Evolutionary conservation across 2,888 invertebrate genomes (phyloP), one percentile per base, ranked within the genome.

Genomic region (Neoitamus cyanurus): DNA sequence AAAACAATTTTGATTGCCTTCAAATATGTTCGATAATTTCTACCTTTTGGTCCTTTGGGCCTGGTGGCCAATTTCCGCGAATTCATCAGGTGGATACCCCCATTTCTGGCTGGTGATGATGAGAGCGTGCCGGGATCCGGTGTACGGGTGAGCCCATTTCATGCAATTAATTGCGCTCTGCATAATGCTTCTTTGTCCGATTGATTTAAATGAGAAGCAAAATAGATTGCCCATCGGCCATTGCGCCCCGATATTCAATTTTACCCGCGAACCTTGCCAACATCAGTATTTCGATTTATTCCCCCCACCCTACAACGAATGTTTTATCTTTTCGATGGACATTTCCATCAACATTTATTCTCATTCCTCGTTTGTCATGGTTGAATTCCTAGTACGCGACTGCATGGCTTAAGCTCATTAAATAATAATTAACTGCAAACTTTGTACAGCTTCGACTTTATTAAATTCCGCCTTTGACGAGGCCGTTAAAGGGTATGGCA

Each of bases 21-120:
- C 82, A 82, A 82, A 82, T 82, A 69, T 82, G 69, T 69, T 69
- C 82, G 82, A 82, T 78, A 78, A 78, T 82, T 82, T 82, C 82
- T 28, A 82, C 68, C 25, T 80, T 34, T 48, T 68, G 34, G 9
- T 30, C 80, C 15, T 75, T 20, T 48, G 6, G 36, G 58, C 25
- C 6, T 6, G 75, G 15, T 13, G 11, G 75, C n/a, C n/a, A n/a
- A 20, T 28, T 34, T 31, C 15, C 70, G 36, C 34, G 42, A 77
- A 73, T n/a, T 36, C 73, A 73, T 73, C 75, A 46, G 75, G 75
- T 75, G 75, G 28, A 70, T 70, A 70, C 9, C 70, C 70, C n/a
- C 31, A 69, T 5, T 69, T 69, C 20, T 69, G 25, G 25, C 25
- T 15, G 25, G 2, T 69, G 20, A 28, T 69, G 69, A 11, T 6